Evolutionary conservation across 2,888 invertebrate genomes (phyloP).

Genomic region (Drosophila subsilvestris): DNA sequence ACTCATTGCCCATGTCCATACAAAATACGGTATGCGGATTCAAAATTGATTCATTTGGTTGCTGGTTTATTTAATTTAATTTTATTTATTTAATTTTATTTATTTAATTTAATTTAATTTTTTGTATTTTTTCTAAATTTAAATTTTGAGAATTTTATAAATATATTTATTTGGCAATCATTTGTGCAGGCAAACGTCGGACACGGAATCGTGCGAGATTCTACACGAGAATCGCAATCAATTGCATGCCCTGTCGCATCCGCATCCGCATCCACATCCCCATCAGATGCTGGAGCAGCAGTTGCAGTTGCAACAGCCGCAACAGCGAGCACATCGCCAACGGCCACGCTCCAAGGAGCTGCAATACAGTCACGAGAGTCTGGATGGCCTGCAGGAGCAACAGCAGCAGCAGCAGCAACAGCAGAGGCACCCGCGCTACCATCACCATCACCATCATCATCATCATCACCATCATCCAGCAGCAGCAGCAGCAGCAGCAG

Average conservation of each 20-base stretch:
- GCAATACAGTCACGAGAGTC: constrained; percentile 82
- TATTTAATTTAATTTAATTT: background rate
- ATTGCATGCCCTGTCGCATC: constrained; percentile 75
- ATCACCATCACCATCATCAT: constrained; percentile 68
- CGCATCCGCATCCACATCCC: constrained; percentile 77
- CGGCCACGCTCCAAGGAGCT: constrained; percentile 83
- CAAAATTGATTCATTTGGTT: background rate
- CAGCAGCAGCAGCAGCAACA: constrained; percentile 47
- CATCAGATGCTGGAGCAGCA: constrained; percentile 63
- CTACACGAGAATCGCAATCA: constrained; percentile 83
- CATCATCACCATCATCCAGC: constrained; percentile 62
- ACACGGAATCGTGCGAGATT: constrained; percentile 84
- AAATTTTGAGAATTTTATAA: background rate
- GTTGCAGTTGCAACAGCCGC: constrained; percentile 75
- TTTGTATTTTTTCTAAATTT: background rate
- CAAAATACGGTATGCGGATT: too few relatives aligned
- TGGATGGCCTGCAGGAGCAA: constrained; percentile 72
- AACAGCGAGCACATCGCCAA: constrained; percentile 80
- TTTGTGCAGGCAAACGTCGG: constrained; percentile 83
- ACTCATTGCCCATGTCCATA: too few relatives aligned
- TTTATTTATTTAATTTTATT: background rate
- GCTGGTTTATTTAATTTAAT: background rate
- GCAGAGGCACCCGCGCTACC: constrained; percentile 57
- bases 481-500: constrained; percentile 54
- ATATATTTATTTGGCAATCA: background rate